Conservation (phyloP, 2,113 vertebrate genomes). For the Sciurus niger region DNA sequence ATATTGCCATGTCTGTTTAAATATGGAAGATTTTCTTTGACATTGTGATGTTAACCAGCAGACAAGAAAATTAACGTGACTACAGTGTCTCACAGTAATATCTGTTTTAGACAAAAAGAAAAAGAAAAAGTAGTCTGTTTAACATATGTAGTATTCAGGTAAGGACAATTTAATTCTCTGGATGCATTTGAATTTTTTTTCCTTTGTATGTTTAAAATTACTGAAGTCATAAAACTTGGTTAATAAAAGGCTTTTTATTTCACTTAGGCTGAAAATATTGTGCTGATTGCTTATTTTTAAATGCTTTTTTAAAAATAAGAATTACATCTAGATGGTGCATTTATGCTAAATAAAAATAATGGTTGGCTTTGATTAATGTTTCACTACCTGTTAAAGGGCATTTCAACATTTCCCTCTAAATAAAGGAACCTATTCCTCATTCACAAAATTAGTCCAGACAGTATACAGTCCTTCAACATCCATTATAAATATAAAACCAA, state of each 20-base stretch:
- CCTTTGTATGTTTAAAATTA: slow-evolving; percentile 43
- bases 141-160: not conserved
- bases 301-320: slow-evolving; percentile 26
- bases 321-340: not conserved
- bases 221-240: not conserved
- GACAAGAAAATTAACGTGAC: slow-evolving; percentile 65
- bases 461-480: not conserved
- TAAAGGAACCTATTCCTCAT: slow-evolving; percentile 8
- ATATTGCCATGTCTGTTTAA: slow-evolving; percentile 16
- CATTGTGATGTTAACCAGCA: slow-evolving; percentile 27
- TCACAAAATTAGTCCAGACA: slow-evolving; percentile 6
- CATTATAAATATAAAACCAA: slow-evolving; percentile 5
- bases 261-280: slow-evolving; percentile 33
- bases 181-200: not conserved
- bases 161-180: slow-evolving; percentile 40
- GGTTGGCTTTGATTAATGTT: not conserved
- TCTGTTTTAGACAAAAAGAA: slow-evolving; percentile 46
- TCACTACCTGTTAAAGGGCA: not conserved
- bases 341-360: slow-evolving; percentile 49
- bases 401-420: not conserved
- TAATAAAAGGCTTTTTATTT: slow-evolving; percentile 1
- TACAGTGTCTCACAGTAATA: slow-evolving; percentile 1
- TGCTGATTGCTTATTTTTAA: slow-evolving; percentile 44
- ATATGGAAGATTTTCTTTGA: slow-evolving; percentile 49
- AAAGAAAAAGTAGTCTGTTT: not conserved